Base-by-base conservation (phyloP, 1,140 invertebrate genomes). In the Drosophila truncata region DNA sequence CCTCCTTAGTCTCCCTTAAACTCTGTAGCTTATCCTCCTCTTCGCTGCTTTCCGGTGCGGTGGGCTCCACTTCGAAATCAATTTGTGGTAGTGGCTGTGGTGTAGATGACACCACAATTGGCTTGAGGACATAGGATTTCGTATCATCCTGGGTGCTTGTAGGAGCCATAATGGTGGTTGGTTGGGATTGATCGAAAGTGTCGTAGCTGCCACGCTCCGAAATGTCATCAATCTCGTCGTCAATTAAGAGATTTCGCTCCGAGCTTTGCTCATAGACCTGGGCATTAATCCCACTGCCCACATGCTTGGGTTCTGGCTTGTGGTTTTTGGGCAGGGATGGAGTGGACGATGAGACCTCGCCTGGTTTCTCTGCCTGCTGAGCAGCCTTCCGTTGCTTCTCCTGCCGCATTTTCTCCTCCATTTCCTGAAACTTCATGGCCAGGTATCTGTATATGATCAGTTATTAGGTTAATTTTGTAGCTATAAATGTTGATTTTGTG, bases 371-470 rank as follows among this genome's bases (percentile, higher is more conserved):
- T 13, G 70, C 59, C 44, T 86, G 77, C 63, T 93, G 65, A 6
- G 61, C 74, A 25, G 80, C 67, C 66, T 91, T 92, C 49, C 93
- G 93, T 23, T 80, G 78, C 61, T 93, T 93, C 66, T 94, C 91
- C 64, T 93, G 75, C 9, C 90, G 92, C 92, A 96, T 94, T 91
- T 97, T 96, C 54, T 95, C 95, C 91, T 97, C 96, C 95, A 97
- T 96, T 93, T 97, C 96, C 93, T 96, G 95, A 82, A 96, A 97
- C 92, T 97, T 97, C 52, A 96, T 92, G 20, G 96, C 95, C 33
- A 98, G 93, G 91, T 97, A 97, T 93, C 95, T 96, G 90, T 11
- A 91, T 20, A 7, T 10, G 27, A 29, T 2, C 0, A 5, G 31
- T n/a, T 50, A n/a, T n/a, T 4, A 27, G 3, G 8, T 47, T 25